These are phyloP conservation scores for Trididemnum nubilum DNA, from an alignment of 23 tunicate genomes.

Conservation along the genomic window DNA sequence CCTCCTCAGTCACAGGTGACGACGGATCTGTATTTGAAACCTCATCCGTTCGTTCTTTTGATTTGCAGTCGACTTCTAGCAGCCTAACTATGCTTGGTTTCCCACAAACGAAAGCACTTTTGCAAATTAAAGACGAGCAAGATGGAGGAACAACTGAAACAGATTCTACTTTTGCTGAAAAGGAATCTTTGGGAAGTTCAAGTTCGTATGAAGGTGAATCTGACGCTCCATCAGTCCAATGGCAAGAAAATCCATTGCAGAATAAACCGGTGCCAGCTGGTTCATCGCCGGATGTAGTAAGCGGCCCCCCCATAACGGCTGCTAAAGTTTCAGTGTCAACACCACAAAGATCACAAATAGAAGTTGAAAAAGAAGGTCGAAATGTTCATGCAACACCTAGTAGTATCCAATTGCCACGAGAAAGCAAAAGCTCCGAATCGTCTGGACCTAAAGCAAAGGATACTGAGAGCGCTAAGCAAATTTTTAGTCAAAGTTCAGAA, in stretches of 20 bases:
- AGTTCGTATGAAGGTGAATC: constrained; percentile 28
- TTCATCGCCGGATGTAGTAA: not conserved
- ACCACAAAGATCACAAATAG: not conserved
- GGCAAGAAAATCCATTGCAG: constrained; percentile 44
- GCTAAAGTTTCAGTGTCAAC: not conserved
- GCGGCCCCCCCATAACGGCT: not conserved
- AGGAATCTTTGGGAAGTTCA: not conserved
- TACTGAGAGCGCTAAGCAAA: not conserved
- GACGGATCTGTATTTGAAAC: constrained; percentile 25
- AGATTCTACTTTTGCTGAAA: constrained; percentile 22
- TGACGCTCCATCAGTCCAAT: constrained; percentile 32
- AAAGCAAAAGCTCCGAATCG: not conserved
- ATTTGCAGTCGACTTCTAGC: not conserved
- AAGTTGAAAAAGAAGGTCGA: not conserved
- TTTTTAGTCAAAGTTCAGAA: not conserved
- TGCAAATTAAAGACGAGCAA: too few species aligned
- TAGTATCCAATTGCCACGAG: too few species aligned
- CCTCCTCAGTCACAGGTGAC: constrained; percentile 49
- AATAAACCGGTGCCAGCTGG: not conserved
- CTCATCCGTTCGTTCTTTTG: not conserved
- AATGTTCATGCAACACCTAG: too few species aligned
- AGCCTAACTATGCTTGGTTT: not conserved
- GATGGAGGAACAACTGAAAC: constrained; percentile 45
- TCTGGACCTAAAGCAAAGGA: not conserved
- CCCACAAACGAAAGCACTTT: not conserved